A percentile compares a stretch with the other conserved stretches of the same genome.
phyloP scores from a whole-genome alignment of 2,888 invertebrate species.

The Psylliodes chrysocephalus region DNA sequence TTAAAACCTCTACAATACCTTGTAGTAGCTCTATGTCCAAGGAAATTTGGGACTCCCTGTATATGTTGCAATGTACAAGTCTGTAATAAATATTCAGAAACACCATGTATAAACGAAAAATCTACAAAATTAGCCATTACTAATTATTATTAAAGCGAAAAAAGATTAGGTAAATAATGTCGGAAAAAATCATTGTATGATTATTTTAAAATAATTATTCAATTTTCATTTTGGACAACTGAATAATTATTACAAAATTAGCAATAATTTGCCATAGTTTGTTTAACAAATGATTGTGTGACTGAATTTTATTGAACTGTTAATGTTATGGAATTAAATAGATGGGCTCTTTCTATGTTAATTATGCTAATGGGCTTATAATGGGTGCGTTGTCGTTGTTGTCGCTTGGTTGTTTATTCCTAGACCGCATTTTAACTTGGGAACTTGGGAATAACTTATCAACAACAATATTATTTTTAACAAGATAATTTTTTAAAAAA shows the following conservation, averaged over 20 bases:
- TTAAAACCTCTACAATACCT: no score
- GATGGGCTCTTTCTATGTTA: constrained; percentile 18
- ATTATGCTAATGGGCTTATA: constrained; percentile 20
- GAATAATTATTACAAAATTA: constrained; percentile 33
- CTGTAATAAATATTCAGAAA: no score
- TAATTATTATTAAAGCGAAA: no score
- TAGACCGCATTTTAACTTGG: constrained; percentile 1
- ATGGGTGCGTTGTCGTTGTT: constrained; percentile 15
- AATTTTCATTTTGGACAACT: constrained; percentile 24
- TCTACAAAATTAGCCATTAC: no score
- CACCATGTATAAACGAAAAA: no score
- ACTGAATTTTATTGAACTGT: constrained; percentile 28
- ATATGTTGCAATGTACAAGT: no score
- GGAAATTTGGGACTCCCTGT: no score
- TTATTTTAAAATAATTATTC: constrained; percentile 33
- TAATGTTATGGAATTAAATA: constrained; percentile 21
- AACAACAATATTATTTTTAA: no score
- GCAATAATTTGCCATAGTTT: constrained; percentile 31
- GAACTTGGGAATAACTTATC: constrained; percentile 2
- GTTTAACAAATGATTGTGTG: constrained; percentile 29
- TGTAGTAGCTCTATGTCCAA: no score
- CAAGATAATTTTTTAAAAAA: no score
- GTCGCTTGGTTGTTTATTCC: background rate
- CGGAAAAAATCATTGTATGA: constrained; percentile 1
- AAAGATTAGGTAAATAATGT: background rate